Conservation (phyloP, 2,888 invertebrate genomes). For the Dorcus parallelipipedus region DNA sequence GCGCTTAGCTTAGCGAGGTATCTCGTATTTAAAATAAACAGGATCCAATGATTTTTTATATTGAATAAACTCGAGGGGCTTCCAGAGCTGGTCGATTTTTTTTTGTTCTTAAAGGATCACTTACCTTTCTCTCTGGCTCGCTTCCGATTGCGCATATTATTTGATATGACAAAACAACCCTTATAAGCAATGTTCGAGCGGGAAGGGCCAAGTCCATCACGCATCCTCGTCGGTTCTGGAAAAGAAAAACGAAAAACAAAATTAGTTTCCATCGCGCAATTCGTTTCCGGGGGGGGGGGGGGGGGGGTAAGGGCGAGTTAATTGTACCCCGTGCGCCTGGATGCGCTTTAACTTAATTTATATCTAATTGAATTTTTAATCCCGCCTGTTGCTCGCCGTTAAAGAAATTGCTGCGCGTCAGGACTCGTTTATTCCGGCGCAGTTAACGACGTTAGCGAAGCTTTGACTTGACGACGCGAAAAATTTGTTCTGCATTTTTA, state of each 20-base stretch:
- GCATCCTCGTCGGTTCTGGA: slow-evolving; percentile 49
- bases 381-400: too few species aligned
- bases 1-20: too few species aligned
- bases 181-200: slow-evolving; percentile 39
- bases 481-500: too few species aligned
- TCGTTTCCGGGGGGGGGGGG: background rate
- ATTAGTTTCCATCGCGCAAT: background rate
- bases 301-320: background rate
- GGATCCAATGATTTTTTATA: too few species aligned
- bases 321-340: background rate
- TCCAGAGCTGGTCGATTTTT: too few species aligned
- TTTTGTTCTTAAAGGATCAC: background rate
- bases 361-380: too few species aligned
- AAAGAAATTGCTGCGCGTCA: too few species aligned
- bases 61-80: too few species aligned
- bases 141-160: slow-evolving; percentile 40
- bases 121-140: slow-evolving; percentile 46
- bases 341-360: background rate
- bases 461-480: too few species aligned
- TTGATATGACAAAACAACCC: slow-evolving; percentile 35
- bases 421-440: too few species aligned
- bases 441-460: too few species aligned
- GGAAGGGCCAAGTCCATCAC: slow-evolving; percentile 47
- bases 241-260: slow-evolving; percentile 24
- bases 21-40: too few species aligned